These are phyloP conservation scores for Pyrochroa serraticornis DNA, from an alignment of 2,888 invertebrate species.

Conservation along the genomic window DNA sequence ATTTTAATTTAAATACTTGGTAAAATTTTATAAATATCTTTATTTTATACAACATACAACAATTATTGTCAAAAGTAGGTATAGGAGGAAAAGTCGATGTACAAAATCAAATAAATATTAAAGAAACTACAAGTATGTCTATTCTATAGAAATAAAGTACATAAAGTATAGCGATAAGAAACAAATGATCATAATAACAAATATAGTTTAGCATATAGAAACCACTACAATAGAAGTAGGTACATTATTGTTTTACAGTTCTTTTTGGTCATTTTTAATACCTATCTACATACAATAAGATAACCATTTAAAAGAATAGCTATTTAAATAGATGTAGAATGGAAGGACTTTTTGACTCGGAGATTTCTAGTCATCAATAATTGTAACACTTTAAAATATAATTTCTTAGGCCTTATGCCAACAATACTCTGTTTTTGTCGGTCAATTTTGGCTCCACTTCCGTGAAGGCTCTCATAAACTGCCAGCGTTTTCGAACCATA, in stretches of 20 bases:
- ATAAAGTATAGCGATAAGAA: constrained; percentile 1
- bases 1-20: no score
- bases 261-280: constrained; percentile 16
- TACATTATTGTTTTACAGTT: constrained; percentile 13
- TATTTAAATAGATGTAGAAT: constrained; percentile 7
- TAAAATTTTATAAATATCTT: constrained; percentile 14
- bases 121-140: not conserved
- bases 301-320: constrained; percentile 2
- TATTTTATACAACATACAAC: constrained; percentile 50
- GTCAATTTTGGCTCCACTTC: no score
- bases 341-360: constrained; percentile 8
- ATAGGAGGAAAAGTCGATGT: constrained; percentile 38
- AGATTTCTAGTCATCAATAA: no score
- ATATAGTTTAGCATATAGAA: constrained; percentile 2
- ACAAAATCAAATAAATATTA: constrained; percentile 8
- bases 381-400: constrained; percentile 9
- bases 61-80: constrained; percentile 53
- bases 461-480: no score
- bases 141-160: constrained; percentile 25
- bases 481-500: no score
- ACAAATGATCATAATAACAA: not conserved
- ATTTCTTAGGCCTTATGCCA: not conserved
- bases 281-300: not conserved
- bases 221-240: constrained; percentile 5
- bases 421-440: no score